Base-by-base conservation (phyloP, 1,140 invertebrate species). In the Lasaia peninsularis region DNA sequence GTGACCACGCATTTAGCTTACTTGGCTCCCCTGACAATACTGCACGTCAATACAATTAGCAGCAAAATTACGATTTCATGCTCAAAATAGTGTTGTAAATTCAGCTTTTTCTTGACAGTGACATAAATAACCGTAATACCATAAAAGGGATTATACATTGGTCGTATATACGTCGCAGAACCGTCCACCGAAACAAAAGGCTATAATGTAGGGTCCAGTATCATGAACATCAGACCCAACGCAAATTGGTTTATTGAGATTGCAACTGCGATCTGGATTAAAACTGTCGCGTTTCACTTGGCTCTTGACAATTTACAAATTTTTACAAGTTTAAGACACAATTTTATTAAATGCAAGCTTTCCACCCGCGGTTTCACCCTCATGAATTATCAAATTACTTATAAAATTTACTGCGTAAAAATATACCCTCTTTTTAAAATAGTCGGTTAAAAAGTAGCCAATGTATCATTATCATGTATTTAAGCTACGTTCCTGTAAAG, bases 161-260 rank as follows among this genome's bases (percentile, higher is more conserved):
- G 31, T 56, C 62, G 50, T 69, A 69, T 63, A 65, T 56, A 61
- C 65, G 52, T 40, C 52, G 32, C 12, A 28, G 21, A 31, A 24
- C 21, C 49, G 20, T 40, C 37, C 16, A 52, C 73, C 72, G 69
- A 71, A 80, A 82, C 79, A 82, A 80, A 82, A 68, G 73, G 34
- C 68, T 67, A 73, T 79, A 83, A 81, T 76, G 69, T 73, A 83
- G 58, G 63, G 63, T 67, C 68, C 62, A 48, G 65, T 81, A 75
- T 74, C 73, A 53, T 64, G 58, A 64, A 50, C 70, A 73, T 76
- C 73, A 64, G 60, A 63, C 65, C 75, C 66, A 67, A 77, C 78
- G 71, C 78, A 80, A 84, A 84, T 84, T 81, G 73, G 78, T 84
- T 84, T 84, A 84, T 81, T 81, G 77, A 78, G 75, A 81, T 81